These are phyloP conservation scores for Zele albiditarsus DNA, from an alignment of 2,888 invertebrate species.

Conservation along the genomic window DNA sequence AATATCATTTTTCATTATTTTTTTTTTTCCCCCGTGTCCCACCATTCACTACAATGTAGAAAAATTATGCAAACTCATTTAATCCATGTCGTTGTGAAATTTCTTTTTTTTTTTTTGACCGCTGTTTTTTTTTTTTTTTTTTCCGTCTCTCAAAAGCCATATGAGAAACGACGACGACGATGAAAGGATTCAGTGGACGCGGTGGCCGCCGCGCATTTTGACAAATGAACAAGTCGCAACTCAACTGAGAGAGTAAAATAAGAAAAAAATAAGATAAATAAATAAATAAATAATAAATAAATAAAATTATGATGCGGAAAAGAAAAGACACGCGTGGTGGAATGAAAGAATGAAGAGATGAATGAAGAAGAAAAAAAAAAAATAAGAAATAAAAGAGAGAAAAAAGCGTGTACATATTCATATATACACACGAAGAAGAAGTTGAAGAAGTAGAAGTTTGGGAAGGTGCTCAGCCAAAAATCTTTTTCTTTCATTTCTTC, in stretches of 20 bases:
- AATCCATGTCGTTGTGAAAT: conserved; percentile 29
- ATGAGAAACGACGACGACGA: conserved; percentile 29
- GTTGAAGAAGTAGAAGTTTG: conserved; percentile 36
- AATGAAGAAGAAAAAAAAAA: conserved; percentile 20
- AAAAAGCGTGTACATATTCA: conserved; percentile 9
- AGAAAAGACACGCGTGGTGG: conserved; percentile 24
- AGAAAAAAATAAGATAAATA: conserved; percentile 32
- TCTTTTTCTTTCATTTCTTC: conserved; percentile 35
- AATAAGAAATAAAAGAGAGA: conserved; percentile 16
- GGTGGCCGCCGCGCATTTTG: conserved; percentile 45
- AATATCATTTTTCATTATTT: not conserved
- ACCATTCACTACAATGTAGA: not conserved
- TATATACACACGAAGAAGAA: conserved; percentile 30
- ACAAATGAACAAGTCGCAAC: conserved; percentile 52
- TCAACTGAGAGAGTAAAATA: conserved; percentile 40
- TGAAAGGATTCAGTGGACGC: conserved; percentile 36
- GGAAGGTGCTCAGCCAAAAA: conserved; percentile 44
- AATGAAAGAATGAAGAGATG: conserved; percentile 17
- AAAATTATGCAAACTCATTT: conserved; percentile 38
- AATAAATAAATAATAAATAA: conserved; percentile 36
- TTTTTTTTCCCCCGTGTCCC: not conserved
- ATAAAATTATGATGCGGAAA: conserved; percentile 20
- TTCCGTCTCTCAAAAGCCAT: conserved; percentile 3
- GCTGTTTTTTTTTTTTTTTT: not conserved
- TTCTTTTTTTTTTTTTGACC: not conserved